These are phyloP conservation scores for Ceratina japonica DNA, from an alignment of 1,140 invertebrate species.

Conservation along the genomic window DNA sequence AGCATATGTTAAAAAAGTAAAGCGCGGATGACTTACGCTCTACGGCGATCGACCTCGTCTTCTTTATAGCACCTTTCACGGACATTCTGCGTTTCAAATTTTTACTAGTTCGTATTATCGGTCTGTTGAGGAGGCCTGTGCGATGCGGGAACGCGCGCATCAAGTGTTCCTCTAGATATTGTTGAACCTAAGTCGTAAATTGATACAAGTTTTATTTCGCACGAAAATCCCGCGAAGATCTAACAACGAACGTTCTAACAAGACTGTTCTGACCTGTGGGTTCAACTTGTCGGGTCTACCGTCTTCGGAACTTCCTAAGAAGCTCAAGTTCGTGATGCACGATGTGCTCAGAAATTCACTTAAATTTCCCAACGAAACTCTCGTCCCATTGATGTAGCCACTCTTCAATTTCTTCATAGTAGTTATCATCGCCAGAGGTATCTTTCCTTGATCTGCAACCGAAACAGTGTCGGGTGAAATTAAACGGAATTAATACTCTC, in stretches of 20 bases:
- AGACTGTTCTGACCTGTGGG: slow-evolving; percentile 70
- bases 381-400: slow-evolving; percentile 98
- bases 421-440: slow-evolving; percentile 96
- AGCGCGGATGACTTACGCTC: slow-evolving; percentile 83
- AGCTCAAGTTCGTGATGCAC: slow-evolving; percentile 96
- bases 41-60: slow-evolving; percentile 91
- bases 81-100: slow-evolving; percentile 87
- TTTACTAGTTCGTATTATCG: slow-evolving; percentile 78
- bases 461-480: slow-evolving; percentile 5
- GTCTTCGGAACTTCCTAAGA: slow-evolving; percentile 94
- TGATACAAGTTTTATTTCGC: slow-evolving; percentile 17
- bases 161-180: slow-evolving; percentile 93
- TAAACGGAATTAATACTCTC: background rate
- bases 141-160: slow-evolving; percentile 88
- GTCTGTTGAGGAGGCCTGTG: slow-evolving; percentile 82
- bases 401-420: slow-evolving; percentile 99
- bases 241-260: background rate
- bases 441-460: slow-evolving; percentile 92
- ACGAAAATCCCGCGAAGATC: slow-evolving; percentile 19
- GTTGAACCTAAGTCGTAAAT: slow-evolving; percentile 85
- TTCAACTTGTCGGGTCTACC: slow-evolving; percentile 88
- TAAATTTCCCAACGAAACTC: slow-evolving; percentile 94
- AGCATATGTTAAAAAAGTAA: slow-evolving; percentile 9
- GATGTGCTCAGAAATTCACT: slow-evolving; percentile 97
- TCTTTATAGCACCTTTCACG: slow-evolving; percentile 91